Conservation (phyloP, 2,797 vertebrate genomes). For the Chelon labrosus region DNA sequence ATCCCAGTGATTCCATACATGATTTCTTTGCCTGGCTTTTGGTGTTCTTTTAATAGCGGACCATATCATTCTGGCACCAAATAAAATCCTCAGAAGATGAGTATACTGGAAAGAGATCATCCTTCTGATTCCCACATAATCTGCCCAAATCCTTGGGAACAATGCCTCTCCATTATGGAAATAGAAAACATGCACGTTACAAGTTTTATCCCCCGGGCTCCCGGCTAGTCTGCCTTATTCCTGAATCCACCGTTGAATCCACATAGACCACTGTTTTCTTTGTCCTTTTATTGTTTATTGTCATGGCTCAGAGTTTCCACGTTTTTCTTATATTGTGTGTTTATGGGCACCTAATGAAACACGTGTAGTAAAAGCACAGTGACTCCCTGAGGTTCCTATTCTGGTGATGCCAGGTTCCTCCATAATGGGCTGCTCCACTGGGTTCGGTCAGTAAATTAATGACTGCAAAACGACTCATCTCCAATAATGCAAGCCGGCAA, state of each 20-base stretch:
- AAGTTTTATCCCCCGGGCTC: constrained; percentile 38
- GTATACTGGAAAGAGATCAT: constrained; percentile 62
- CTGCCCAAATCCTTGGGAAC: constrained; percentile 63
- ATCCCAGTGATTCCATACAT: not conserved
- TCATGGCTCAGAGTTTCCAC: constrained; percentile 56
- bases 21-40: constrained; percentile 11
- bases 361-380: constrained; percentile 61
- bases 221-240: constrained; percentile 22
- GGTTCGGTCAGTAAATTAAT: constrained; percentile 68
- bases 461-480: constrained; percentile 71
- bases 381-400: constrained; percentile 47
- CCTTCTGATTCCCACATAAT: constrained; percentile 69
- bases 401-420: constrained; percentile 59
- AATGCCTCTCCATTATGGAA: constrained; percentile 61
- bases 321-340: constrained; percentile 60
- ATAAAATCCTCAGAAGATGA: constrained; percentile 48
- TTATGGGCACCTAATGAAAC: constrained; percentile 64
- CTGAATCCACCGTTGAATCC: constrained; percentile 22
- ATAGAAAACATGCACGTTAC: constrained; percentile 57
- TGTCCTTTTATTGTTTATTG: constrained; percentile 17
- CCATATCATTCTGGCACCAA: constrained; percentile 29
- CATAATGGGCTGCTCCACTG: constrained; percentile 61
- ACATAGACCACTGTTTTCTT: constrained; percentile 11
- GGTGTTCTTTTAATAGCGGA: constrained; percentile 16
- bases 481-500: constrained; percentile 70